These are phyloP conservation scores for Clistopyga incitator DNA, from an alignment of 2,888 invertebrate species.

Conservation along the genomic window DNA sequence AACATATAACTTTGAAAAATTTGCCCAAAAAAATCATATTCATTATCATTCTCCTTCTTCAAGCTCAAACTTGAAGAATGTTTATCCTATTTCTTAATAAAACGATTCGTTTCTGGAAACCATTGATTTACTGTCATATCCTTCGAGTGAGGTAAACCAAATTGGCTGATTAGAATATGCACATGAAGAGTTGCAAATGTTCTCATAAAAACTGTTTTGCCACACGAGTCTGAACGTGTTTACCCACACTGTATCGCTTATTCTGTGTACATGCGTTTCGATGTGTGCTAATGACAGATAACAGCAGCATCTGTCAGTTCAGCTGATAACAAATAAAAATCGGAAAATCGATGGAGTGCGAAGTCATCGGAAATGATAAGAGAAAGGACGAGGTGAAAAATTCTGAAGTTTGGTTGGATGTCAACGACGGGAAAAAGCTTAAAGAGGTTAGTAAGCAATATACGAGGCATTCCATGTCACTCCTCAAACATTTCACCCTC, in stretches of 20 bases:
- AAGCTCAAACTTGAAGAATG: too few species aligned
- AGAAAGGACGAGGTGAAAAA: slow-evolving; percentile 10
- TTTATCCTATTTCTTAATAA: too few species aligned
- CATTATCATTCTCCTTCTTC: too few species aligned
- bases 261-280: not conserved
- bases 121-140: too few species aligned
- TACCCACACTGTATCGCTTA: not conserved
- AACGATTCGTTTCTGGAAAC: too few species aligned
- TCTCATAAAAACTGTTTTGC: not conserved
- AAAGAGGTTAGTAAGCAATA: slow-evolving; percentile 42
- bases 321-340: not conserved
- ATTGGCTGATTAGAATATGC: not conserved
- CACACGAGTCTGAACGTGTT: slow-evolving; percentile 4
- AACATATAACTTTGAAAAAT: too few species aligned
- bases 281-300: not conserved
- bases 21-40: too few species aligned
- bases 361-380: slow-evolving; percentile 18
- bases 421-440: slow-evolving; percentile 48
- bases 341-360: slow-evolving; percentile 41
- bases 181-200: not conserved
- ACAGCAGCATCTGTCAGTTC: not conserved
- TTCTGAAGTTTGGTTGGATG: slow-evolving; percentile 37
- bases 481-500: not conserved
- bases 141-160: too few species aligned
- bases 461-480: too few species aligned